Evolutionary conservation across 2,888 invertebrate genomes (phyloP).

Genomic region (Hirtodrosophila cameraria): DNA sequence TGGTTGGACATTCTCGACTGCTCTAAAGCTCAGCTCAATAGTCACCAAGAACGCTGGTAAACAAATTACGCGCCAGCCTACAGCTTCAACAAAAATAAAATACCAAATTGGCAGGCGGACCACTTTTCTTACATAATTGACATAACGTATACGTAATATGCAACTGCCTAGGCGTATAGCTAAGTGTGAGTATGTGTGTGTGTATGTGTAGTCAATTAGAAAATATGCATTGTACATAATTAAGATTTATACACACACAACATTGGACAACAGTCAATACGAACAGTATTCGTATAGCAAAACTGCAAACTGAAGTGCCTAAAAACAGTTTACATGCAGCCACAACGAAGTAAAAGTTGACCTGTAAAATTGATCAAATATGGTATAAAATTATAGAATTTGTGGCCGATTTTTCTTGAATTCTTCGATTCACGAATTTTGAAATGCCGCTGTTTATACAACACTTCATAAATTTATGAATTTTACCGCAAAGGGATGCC

Average conservation of each 20-base stretch:
- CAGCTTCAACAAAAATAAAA: slow-evolving; percentile 34
- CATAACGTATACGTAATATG: slow-evolving; percentile 74
- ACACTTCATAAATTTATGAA: no score
- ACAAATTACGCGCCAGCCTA: slow-evolving; percentile 70
- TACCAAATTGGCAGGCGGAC: slow-evolving; percentile 48
- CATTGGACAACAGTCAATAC: slow-evolving; percentile 55
- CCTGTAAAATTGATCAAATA: not conserved
- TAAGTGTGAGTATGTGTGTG: not conserved
- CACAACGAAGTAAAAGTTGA: slow-evolving; percentile 6
- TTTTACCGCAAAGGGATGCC: no score
- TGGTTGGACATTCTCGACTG: slow-evolving; percentile 60
- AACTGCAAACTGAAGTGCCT: slow-evolving; percentile 42
- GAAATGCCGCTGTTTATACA: no score
- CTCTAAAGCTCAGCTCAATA: slow-evolving; percentile 43
- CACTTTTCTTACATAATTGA: slow-evolving; percentile 77
- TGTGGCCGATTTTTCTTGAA: no score
- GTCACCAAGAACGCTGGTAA: slow-evolving; percentile 58
- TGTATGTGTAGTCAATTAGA: slow-evolving; percentile 69
- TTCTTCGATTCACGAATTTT: no score
- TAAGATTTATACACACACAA: slow-evolving; percentile 71
- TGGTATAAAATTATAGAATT: no score
- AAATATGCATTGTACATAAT: slow-evolving; percentile 77
- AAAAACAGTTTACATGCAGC: slow-evolving; percentile 2
- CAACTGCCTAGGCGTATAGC: slow-evolving; percentile 26
- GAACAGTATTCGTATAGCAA: slow-evolving; percentile 38